Percentiles rank a stretch among this genome's conserved stretches.
phyloP scores from a whole-genome alignment of 2,888 invertebrate species.

The Rhogogaster chlorosoma region DNA sequence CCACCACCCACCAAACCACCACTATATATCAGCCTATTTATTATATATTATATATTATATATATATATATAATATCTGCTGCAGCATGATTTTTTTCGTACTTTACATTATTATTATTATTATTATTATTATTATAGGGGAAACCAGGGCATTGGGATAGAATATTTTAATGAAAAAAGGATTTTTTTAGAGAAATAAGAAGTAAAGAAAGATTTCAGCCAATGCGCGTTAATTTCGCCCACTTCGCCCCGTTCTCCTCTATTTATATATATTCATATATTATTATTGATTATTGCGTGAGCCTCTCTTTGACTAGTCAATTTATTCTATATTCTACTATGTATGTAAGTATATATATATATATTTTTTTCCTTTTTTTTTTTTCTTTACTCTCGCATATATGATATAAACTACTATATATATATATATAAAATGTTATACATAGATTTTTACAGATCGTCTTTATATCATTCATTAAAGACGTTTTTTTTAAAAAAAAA shows the following conservation, averaged over 20 bases:
- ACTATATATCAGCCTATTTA: slow-evolving; percentile 73
- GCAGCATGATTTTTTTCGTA: slow-evolving; percentile 6
- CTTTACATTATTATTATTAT: not conserved
- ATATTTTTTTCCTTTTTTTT: not conserved
- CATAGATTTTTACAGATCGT: not conserved
- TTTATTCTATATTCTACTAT: not conserved
- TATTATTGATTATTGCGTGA: not conserved
- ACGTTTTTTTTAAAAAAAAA: not conserved
- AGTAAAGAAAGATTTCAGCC: too few relatives aligned
- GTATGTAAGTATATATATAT: not conserved
- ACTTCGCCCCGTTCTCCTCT: not conserved
- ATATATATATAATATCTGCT: slow-evolving; percentile 44
- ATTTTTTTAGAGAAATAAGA: too few relatives aligned
- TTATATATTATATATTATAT: slow-evolving; percentile 51
- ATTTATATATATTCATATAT: not conserved
- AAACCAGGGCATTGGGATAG: too few relatives aligned
- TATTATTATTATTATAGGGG: not conserved
- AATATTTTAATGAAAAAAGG: too few relatives aligned
- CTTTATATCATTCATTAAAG: not conserved
- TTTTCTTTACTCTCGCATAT: not conserved
- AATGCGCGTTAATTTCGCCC: too few relatives aligned
- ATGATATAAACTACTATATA: too few relatives aligned
- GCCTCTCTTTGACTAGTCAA: not conserved
- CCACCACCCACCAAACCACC: slow-evolving; percentile 69
- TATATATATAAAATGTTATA: too few relatives aligned